phyloP scores from a whole-genome alignment of 2,888 invertebrate species.

The Busseola fusca region DNA sequence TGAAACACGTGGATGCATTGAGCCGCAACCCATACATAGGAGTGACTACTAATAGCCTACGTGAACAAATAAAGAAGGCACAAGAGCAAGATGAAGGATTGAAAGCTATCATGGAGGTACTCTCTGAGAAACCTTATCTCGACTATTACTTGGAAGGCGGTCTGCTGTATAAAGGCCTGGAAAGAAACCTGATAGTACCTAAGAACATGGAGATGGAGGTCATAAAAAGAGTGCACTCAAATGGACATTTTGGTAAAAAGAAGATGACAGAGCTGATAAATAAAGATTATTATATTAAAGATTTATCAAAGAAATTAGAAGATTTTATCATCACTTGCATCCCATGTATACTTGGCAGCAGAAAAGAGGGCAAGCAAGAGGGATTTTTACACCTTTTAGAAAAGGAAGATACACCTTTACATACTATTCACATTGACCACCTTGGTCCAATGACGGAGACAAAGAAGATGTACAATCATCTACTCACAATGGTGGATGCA shows the following conservation, averaged over 20 bases:
- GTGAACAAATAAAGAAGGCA: neutral
- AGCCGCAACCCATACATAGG: neutral
- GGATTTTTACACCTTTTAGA: slow-evolving; percentile 59
- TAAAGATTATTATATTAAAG: neutral
- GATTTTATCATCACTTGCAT: too few species aligned
- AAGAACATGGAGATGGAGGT: neutral
- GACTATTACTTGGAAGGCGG: too few species aligned
- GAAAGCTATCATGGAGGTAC: neutral
- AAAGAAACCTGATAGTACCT: neutral
- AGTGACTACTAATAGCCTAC: neutral
- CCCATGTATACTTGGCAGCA: neutral
- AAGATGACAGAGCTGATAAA: neutral
- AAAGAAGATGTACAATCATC: slow-evolving; percentile 68
- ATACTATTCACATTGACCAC: slow-evolving; percentile 71
- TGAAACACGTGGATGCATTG: neutral
- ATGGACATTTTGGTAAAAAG: neutral
- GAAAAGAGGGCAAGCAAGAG: slow-evolving; percentile 21
- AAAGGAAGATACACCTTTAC: slow-evolving; percentile 66
- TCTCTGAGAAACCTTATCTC: too few species aligned
- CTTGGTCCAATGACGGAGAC: slow-evolving; percentile 69
- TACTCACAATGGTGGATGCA: slow-evolving; percentile 61
- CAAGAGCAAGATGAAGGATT: neutral
- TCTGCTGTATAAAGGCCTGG: too few species aligned
- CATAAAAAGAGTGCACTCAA: neutral
- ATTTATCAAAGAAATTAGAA: too few species aligned